phyloP scores from a whole-genome alignment of 2,113 vertebrate genomes.

The Hemiprocne comata region DNA sequence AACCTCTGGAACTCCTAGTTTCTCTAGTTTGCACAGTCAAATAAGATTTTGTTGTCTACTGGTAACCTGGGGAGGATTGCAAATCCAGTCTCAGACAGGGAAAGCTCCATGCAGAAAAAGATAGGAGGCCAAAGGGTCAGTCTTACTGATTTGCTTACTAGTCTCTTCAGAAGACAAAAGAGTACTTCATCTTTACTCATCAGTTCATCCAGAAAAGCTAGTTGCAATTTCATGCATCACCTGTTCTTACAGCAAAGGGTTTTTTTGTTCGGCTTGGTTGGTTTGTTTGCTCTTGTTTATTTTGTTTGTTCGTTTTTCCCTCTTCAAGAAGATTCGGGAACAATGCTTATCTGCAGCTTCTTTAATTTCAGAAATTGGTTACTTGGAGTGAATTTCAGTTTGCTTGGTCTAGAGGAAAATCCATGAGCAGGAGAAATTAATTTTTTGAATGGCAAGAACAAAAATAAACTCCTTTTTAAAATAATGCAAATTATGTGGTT shows the following conservation, averaged over 20 bases:
- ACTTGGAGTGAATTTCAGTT: background rate
- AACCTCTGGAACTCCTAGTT: background rate
- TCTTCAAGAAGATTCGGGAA: background rate
- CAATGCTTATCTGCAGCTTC: background rate
- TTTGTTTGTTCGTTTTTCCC: background rate
- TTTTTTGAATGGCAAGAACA: background rate
- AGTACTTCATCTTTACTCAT: background rate
- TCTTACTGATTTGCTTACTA: background rate
- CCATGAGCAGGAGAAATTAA: background rate
- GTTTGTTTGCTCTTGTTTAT: accelerated
- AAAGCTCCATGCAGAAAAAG: background rate
- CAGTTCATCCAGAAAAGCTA: background rate
- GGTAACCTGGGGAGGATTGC: background rate
- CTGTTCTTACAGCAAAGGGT: background rate
- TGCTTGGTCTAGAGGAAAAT: constrained; percentile 9
- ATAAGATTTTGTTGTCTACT: background rate
- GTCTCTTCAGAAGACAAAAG: constrained; percentile 6
- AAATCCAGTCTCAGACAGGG: background rate
- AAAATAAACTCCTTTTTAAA: background rate
- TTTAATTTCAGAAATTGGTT: constrained; percentile 11
- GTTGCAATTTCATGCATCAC: constrained; percentile 22
- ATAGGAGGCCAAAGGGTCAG: background rate
- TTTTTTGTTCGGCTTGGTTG: background rate
- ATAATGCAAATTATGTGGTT: background rate
- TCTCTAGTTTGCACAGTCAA: background rate